phyloP scores from a whole-genome alignment of 2,797 vertebrate genomes.

The Gymnothorax javanicus region DNA sequence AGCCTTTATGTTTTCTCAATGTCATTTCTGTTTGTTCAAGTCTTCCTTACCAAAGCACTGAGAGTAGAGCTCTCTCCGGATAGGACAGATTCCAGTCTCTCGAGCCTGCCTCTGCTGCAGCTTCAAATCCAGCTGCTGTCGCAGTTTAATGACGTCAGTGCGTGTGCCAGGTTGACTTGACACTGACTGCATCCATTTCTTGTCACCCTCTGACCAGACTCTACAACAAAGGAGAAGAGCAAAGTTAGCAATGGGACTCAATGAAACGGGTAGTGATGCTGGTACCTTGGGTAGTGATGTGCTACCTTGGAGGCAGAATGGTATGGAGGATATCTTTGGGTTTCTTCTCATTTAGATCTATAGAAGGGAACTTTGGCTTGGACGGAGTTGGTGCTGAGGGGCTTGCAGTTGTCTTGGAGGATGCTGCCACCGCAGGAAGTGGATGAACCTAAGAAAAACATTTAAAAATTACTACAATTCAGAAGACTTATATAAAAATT shows the following conservation, averaged over 20 bases:
- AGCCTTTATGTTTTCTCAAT: background rate
- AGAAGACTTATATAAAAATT: background rate
- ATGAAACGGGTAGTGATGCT: no score
- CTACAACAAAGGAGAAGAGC: conserved; percentile 60
- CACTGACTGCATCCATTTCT: conserved; percentile 88
- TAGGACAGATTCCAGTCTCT: conserved; percentile 87
- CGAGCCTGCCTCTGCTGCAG: conserved; percentile 85
- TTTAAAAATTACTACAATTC: background rate
- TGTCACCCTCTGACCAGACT: conserved; percentile 81
- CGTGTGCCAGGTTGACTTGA: conserved; percentile 85
- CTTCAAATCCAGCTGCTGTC: conserved; percentile 82
- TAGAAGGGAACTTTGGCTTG: no score
- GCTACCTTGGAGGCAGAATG: conserved; percentile 91
- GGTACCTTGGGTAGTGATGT: no score
- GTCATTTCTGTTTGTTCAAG: background rate
- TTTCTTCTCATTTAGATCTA: no score
- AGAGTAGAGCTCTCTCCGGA: conserved; percentile 87
- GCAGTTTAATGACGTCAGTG: conserved; percentile 81
- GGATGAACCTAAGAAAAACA: conserved; percentile 57
- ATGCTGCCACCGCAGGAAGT: conserved; percentile 66
- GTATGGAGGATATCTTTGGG: conserved; percentile 83
- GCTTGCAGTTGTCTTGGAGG: conserved; percentile 56
- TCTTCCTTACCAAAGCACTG: conserved; percentile 88
- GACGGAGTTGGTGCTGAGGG: conserved; percentile 73
- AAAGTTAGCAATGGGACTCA: background rate